These are phyloP conservation scores for Cosmopolites sordidus DNA, from an alignment of 2,888 invertebrate genomes.

Conservation along the genomic window DNA sequence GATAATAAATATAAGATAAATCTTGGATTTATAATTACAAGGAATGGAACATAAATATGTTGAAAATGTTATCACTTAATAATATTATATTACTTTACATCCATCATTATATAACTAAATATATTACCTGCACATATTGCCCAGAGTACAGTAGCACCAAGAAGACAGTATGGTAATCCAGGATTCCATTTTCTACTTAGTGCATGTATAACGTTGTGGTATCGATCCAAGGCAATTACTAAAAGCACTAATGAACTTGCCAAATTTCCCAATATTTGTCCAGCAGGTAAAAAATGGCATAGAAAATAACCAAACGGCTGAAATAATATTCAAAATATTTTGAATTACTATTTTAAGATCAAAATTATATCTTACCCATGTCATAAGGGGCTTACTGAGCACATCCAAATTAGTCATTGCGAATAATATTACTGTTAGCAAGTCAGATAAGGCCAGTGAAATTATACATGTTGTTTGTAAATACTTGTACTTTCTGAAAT, in stretches of 20 bases:
- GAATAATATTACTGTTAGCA: conserved; percentile 43
- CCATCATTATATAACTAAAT: too few species aligned
- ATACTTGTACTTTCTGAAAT: conserved; percentile 50
- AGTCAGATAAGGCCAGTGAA: conserved; percentile 52
- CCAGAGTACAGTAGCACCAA: conserved; percentile 45
- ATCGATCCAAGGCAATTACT: conserved; percentile 56
- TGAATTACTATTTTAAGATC: too few species aligned
- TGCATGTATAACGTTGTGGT: conserved; percentile 50
- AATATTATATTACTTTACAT: too few species aligned
- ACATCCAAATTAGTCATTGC: conserved; percentile 40
- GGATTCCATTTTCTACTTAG: conserved; percentile 51
- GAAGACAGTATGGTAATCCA: conserved; percentile 39
- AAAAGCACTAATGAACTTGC: conserved; percentile 53
- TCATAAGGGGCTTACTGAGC: conserved; percentile 38
- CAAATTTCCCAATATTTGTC: conserved; percentile 51
- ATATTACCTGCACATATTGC: conserved; percentile 42
- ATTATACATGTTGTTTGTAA: conserved; percentile 52
- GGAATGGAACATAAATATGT: too few species aligned
- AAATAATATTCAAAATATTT: conserved; percentile 24
- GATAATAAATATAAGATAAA: too few species aligned
- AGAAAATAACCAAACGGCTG: conserved; percentile 50
- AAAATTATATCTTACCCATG: conserved; percentile 42
- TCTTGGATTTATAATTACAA: too few species aligned
- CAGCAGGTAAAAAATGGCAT: conserved; percentile 53
- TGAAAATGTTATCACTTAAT: too few species aligned